A percentile compares a stretch with the other conserved stretches of the same genome.
Conservation (phyloP, 2,888 invertebrate genomes). For the Cerceris ruficornis region DNA sequence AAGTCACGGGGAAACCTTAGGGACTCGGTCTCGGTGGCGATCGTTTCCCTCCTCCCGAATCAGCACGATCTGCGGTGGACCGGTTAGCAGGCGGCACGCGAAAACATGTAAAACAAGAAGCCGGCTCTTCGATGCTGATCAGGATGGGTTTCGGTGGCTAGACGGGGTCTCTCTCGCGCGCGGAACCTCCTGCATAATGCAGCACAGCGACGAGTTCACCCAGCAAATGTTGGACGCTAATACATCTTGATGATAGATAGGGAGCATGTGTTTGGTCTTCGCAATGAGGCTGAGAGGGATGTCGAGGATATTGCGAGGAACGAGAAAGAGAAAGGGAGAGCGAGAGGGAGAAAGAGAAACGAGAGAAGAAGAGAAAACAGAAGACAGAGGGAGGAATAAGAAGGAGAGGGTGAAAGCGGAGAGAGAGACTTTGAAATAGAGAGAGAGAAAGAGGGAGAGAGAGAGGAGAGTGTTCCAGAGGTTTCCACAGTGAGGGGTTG, state of each 20-base stretch:
- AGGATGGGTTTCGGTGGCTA: slow-evolving; percentile 59
- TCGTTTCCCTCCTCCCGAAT: neutral
- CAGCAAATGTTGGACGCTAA: slow-evolving; percentile 80
- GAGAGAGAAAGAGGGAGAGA: slow-evolving; percentile 35
- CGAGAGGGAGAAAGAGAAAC: slow-evolving; percentile 14
- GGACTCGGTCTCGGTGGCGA: neutral
- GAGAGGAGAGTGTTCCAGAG: slow-evolving; percentile 57
- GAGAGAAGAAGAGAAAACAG: neutral
- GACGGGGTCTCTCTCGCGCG: slow-evolving; percentile 40
- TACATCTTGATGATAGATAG: slow-evolving; percentile 82
- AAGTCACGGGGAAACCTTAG: neutral
- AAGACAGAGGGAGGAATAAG: slow-evolving; percentile 33
- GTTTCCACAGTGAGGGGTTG: slow-evolving; percentile 53
- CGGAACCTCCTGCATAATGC: slow-evolving; percentile 79
- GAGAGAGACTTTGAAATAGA: slow-evolving; percentile 3
- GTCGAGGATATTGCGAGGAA: slow-evolving; percentile 64
- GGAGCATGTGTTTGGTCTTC: slow-evolving; percentile 80
- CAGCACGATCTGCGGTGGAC: neutral
- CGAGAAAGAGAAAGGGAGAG: slow-evolving; percentile 14
- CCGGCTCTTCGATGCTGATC: slow-evolving; percentile 38
- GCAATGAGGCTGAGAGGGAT: slow-evolving; percentile 76
- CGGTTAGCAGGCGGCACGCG: slow-evolving; percentile 28
- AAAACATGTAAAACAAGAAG: slow-evolving; percentile 60
- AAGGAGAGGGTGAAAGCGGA: slow-evolving; percentile 21
- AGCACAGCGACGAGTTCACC: slow-evolving; percentile 78